A percentile compares a stretch with the other conserved stretches of the same genome.
Evolutionary conservation across 2,888 invertebrate species (phyloP).

Genomic region (Protonemura montana): DNA sequence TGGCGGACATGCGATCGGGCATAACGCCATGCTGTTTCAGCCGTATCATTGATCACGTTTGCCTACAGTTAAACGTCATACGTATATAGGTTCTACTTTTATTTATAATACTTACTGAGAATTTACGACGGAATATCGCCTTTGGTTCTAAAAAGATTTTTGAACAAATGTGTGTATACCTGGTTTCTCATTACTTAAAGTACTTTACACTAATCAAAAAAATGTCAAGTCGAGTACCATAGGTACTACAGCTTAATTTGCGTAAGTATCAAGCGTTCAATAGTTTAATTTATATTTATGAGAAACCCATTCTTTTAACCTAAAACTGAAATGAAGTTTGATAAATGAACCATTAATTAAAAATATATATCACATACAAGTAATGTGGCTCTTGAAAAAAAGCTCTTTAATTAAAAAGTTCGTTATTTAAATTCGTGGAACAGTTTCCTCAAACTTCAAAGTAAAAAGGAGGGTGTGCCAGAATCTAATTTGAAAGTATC

Average conservation of each 20-base stretch:
- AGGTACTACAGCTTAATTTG: background rate
- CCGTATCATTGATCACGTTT: background rate
- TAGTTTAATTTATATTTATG: background rate
- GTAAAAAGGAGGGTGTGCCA: background rate
- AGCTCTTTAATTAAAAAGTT: background rate
- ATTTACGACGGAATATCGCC: background rate
- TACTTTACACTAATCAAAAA: background rate
- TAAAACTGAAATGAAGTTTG: background rate
- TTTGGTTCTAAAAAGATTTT: background rate
- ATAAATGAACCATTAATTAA: background rate
- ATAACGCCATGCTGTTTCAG: background rate
- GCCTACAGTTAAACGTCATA: background rate
- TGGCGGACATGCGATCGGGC: background rate
- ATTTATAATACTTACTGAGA: no score
- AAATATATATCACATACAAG: background rate
- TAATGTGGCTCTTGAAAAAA: background rate
- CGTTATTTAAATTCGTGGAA: background rate
- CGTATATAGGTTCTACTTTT: background rate
- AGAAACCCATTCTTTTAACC: no score
- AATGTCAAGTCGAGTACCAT: background rate
- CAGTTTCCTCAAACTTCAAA: background rate
- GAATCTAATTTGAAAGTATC: background rate
- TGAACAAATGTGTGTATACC: background rate
- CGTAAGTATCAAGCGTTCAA: background rate
- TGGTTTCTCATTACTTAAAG: background rate